Base-by-base conservation (phyloP, 1,140 invertebrate species). In the Luehdorfia chinensis region DNA sequence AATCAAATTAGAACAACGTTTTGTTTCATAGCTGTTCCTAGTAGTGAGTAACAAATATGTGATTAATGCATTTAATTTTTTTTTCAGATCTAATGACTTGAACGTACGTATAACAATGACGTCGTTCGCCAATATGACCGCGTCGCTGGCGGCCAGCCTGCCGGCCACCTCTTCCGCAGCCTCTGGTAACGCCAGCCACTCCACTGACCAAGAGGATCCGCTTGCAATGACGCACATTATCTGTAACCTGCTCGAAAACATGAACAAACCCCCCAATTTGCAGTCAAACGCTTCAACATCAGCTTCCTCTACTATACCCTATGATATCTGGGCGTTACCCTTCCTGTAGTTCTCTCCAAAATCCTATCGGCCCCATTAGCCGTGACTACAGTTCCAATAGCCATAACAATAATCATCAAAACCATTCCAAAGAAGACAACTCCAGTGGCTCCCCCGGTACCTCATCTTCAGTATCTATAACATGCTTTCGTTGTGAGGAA, bases 401-500 rank as follows among this genome's bases (percentile, higher is more conserved):
- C 19, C 62, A 69, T 30, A 79, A 72, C 44, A 78, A 30, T 47
- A 77, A 74, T 39, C 64, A 77, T 43, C 66, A 66, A 36, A 70
- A 66, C 32, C 72, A 74, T 46, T 59, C 67, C 39, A 79, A 79
- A 50, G 78, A 86, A 23, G 77, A 84, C 44, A 79, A 79, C 47
- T 77, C 78, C 1, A 85, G 77, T 47, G 78, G 80, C 16, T 88
- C 87, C 0, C 85, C 84, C 2, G 83, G 83, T 11, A 87, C 83
- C 0, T 85, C 84, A 2, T 85, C 87, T 0, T 78, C 79, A 0
- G 78, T 86, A 2, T 88, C 87, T 2, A 79, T 86, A 50, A 83
- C 75, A n/a, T 88, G 87, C 50, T 85, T 75, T 55, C 77, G 84
- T 31, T 88, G 87, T 47, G 87, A 87, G 46, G 79, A 84, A 32